A percentile compares a stretch with the other conserved stretches of the same genome.
These are phyloP conservation scores for Leistus spinibarbis DNA, from an alignment of 2,888 invertebrate species.

Conservation along the genomic window DNA sequence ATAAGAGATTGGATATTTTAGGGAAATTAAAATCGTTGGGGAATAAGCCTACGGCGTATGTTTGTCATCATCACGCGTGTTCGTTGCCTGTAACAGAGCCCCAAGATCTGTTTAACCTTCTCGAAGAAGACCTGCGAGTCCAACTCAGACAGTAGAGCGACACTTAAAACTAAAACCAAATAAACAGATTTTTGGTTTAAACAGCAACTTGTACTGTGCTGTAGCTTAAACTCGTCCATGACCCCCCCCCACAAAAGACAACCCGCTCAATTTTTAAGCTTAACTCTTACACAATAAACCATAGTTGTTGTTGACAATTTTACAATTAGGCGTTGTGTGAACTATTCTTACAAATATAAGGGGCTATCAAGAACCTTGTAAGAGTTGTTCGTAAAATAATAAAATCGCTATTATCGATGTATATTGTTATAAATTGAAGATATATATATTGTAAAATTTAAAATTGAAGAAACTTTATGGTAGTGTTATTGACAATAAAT, in stretches of 20 bases:
- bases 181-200: too few species aligned
- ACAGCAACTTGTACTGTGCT: too few species aligned
- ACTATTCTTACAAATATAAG: too few species aligned
- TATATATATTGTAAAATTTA: background rate
- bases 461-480: background rate
- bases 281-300: background rate
- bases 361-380: too few species aligned
- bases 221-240: background rate
- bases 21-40: slow-evolving; percentile 62
- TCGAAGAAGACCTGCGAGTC: slow-evolving; percentile 56
- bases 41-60: slow-evolving; percentile 74
- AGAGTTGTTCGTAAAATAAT: too few species aligned
- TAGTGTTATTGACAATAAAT: background rate
- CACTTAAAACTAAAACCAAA: background rate
- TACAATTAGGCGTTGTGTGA: too few species aligned
- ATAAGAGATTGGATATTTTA: slow-evolving; percentile 54
- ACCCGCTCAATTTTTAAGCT: background rate
- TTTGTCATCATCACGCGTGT: slow-evolving; percentile 79
- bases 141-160: background rate
- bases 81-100: slow-evolving; percentile 75
- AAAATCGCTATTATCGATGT: too few species aligned
- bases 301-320: background rate
- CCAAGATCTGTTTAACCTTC: slow-evolving; percentile 64
- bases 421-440: background rate
- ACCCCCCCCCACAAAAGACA: background rate